Base-by-base conservation (phyloP, 2,113 vertebrate genomes). In the Chauna torquata region DNA sequence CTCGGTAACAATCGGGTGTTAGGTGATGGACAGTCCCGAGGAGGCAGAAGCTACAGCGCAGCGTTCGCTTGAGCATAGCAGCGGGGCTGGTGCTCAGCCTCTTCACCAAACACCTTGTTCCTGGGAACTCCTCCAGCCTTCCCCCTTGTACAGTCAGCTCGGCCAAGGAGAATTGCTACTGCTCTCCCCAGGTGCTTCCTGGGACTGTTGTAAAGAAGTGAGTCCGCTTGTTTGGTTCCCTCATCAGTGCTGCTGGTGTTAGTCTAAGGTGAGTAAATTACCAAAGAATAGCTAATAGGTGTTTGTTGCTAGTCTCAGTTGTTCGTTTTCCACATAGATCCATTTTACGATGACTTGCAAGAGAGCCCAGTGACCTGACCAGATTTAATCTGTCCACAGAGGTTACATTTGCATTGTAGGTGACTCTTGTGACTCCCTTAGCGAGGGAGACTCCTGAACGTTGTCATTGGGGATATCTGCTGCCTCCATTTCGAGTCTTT, bases 241-340 rank as follows among this genome's bases (percentile, higher is more conserved):
- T 83, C 32, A 71, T 86, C 68, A 55, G 64, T 81, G 61, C 68
- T 94, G 47, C 86, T 94, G 59, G 3, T 86, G 42, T 96, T 94
- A 92, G 72, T 70, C 47, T 16, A 27, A 81, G 32, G 55, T 88
- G 72, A 94, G 40, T 93, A 66, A 55, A 91, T 90, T 86, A 91
- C 86, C 88, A 94, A 96, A 97, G 92, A 96, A 64, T 54, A 95
- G 23, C 86, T 40, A 82, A 8, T 38, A 88, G 44, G 28, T 90
- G 58, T 83, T 77, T 93, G 54, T 92, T 92, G 28, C 38, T 84
- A 42, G 64, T 83, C 45, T 90, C 19, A 65, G 30, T 88, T 90
- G 23, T 79, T 90, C 6, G 9, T 86, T 88, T 76, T 66, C 16
- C 42, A 58, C 32, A n/a, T 36, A 68, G 14, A 54, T 78, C 22